Evolutionary conservation across 2,113 vertebrate species (phyloP).

Genomic region (Cynocephalus volans): DNA sequence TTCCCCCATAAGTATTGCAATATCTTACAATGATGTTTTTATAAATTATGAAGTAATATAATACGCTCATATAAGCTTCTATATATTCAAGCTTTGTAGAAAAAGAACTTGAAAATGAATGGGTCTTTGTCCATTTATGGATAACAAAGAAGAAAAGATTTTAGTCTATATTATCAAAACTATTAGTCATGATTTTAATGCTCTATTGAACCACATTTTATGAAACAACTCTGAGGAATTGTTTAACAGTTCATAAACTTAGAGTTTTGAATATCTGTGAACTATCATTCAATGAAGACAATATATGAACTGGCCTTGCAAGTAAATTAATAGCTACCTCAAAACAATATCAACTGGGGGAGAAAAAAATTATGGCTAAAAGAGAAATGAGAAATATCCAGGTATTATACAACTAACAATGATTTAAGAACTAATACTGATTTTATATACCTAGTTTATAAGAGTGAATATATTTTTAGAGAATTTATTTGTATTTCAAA

Average conservation of each 20-base stretch:
- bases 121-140: background rate
- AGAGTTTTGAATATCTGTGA: background rate
- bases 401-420: background rate
- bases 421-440: background rate
- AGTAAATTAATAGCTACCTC: background rate
- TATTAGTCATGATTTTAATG: background rate
- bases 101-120: conserved; percentile 19
- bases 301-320: background rate
- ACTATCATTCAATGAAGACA: background rate
- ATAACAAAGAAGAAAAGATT: conserved; percentile 1
- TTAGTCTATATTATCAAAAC: background rate
- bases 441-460: background rate
- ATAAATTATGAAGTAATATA: conserved; percentile 44
- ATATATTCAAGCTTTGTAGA: background rate
- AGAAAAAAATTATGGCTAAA: background rate
- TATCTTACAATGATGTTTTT: conserved; percentile 77
- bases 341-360: background rate
- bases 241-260: background rate
- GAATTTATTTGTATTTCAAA: background rate
- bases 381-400: background rate
- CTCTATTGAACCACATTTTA: background rate
- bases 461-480: background rate
- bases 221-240: background rate
- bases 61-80: background rate
- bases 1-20: conserved; percentile 74